These are phyloP conservation scores for Graptemys geographica DNA, from an alignment of 2,797 vertebrate species.

Conservation along the genomic window DNA sequence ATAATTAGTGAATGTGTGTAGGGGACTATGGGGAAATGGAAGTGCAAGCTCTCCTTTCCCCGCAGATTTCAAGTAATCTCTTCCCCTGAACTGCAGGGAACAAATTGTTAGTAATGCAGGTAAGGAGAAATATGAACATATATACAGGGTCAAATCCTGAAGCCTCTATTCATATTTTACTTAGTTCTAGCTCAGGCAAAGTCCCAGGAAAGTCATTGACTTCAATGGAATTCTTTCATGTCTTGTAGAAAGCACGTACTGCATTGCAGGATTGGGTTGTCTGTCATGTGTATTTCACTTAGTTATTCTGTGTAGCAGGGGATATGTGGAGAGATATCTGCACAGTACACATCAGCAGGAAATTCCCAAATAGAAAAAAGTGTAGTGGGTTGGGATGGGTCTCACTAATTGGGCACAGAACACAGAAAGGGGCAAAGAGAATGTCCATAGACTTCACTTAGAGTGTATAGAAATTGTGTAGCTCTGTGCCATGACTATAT, in stretches of 20 bases:
- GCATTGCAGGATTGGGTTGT: background rate
- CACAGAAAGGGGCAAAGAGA: background rate
- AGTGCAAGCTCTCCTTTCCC: background rate
- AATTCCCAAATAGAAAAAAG: background rate
- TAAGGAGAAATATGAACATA: background rate
- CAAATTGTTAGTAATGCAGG: background rate
- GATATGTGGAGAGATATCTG: fast-evolving
- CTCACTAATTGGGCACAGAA: background rate
- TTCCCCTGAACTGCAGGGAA: fast-evolving
- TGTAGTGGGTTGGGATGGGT: background rate
- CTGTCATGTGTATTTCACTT: background rate
- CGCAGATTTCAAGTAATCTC: background rate
- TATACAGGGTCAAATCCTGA: background rate
- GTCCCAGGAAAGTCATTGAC: background rate
- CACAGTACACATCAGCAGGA: background rate
- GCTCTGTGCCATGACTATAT: background rate
- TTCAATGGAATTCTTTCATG: background rate
- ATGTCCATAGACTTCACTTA: background rate
- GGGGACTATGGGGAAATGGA: background rate
- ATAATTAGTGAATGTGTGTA: background rate
- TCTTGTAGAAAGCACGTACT: background rate
- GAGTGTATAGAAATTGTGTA: background rate
- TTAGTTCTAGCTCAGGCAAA: background rate
- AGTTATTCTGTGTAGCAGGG: background rate
- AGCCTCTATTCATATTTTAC: background rate